Evolutionary conservation across 2,113 vertebrate species (phyloP).

Genomic region (Neomonachus schauinslandi): DNA sequence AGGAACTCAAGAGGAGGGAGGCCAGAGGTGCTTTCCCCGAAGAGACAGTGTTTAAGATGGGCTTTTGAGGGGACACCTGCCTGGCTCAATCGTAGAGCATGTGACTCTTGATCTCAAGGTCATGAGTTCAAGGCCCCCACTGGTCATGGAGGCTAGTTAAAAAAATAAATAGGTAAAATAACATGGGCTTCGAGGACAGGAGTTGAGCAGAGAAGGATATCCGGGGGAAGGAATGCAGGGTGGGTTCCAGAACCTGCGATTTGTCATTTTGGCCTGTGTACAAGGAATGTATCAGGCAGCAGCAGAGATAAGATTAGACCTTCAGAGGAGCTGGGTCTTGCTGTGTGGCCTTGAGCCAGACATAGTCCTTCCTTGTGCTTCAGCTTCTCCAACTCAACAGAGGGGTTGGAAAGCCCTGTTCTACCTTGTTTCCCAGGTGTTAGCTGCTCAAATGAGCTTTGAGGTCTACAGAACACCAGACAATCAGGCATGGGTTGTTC

Average conservation of each 20-base stretch:
- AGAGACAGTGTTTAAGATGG: neutral
- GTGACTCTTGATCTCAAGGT: neutral
- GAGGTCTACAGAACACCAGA: neutral
- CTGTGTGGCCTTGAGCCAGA: neutral
- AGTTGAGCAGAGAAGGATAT: neutral
- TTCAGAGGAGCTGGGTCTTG: neutral
- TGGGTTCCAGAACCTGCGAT: neutral
- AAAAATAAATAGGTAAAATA: neutral
- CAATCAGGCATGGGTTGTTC: neutral
- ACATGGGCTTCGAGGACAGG: neutral
- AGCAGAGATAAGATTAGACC: constrained; percentile 13
- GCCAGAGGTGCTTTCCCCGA: neutral
- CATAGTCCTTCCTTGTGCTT: neutral
- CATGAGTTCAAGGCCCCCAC: neutral
- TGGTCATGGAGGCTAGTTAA: neutral
- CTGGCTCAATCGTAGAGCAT: neutral
- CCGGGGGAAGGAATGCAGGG: neutral
- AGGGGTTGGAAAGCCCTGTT: neutral
- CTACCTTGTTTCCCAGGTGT: neutral
- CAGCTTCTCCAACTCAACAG: neutral
- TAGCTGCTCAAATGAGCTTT: neutral
- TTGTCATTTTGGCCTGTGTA: neutral
- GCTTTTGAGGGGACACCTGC: neutral
- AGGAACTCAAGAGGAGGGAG: neutral
- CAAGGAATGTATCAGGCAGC: neutral